phyloP scores from a whole-genome alignment of 2,797 vertebrate genomes.

The Sorex maritimensis region DNA sequence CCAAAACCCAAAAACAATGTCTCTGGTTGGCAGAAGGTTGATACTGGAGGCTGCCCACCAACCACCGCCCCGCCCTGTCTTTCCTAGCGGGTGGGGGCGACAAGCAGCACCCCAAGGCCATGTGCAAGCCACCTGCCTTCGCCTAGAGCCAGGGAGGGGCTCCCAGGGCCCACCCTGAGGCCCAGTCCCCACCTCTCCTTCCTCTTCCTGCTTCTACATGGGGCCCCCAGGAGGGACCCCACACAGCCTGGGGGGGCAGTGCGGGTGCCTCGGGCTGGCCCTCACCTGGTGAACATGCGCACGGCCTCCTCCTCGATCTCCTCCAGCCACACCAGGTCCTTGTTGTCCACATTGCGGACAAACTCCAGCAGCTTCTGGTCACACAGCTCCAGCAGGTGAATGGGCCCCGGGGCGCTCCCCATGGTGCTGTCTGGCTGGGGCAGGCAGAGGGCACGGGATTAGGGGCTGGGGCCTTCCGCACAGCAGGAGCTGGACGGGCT shows the following conservation, averaged over 20 bases:
- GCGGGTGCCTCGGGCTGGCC: background rate
- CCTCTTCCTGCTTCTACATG: background rate
- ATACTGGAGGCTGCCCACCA: background rate
- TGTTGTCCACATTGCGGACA: constrained; percentile 90
- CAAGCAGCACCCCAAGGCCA: background rate
- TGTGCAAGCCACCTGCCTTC: background rate
- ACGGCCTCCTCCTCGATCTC: constrained; percentile 96
- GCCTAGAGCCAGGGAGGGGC: background rate
- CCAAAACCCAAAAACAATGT: constrained; percentile 85
- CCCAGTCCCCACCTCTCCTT: background rate
- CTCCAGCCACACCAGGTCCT: constrained; percentile 95
- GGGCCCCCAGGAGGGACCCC: background rate
- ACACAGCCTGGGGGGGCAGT: background rate
- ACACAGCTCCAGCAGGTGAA: constrained; percentile 91
- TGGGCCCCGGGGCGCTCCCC: constrained; percentile 89
- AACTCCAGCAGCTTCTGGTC: constrained; percentile 92
- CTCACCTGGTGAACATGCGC: constrained; percentile 95
- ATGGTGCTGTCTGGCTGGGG: constrained; percentile 88
- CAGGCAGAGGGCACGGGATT: background rate
- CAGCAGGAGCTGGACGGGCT: background rate
- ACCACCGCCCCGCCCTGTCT: background rate
- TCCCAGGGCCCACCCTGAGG: background rate
- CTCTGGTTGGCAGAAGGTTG: constrained; percentile 86
- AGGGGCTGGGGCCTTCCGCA: background rate
- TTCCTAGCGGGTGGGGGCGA: too few species aligned